Evolutionary conservation across 2,113 vertebrate species (phyloP).

Genomic region (Oxygymnocypris stewartii): DNA sequence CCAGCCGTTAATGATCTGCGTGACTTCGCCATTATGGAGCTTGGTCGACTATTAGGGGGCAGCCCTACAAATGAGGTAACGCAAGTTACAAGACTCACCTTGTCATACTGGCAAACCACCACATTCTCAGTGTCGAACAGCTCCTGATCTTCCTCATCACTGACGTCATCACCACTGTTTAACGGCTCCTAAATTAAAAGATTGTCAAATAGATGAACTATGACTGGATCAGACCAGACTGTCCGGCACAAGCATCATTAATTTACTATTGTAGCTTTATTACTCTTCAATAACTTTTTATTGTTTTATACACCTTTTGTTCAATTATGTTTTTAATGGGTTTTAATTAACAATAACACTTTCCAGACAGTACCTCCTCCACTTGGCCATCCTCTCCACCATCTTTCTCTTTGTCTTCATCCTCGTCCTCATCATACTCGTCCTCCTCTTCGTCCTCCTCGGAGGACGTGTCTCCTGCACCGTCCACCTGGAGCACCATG

Average conservation of each 20-base stretch:
- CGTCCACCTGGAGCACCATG: conserved; percentile 94
- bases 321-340: no score
- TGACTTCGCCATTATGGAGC: no score
- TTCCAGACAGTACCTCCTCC: conserved; percentile 82
- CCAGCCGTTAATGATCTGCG: no score
- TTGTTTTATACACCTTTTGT: no score
- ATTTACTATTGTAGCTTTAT: no score
- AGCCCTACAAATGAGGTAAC: neutral
- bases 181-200: conserved; percentile 85
- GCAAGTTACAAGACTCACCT: conserved; percentile 75
- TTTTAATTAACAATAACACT: neutral
- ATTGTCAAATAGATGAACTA: neutral
- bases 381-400: conserved; percentile 95
- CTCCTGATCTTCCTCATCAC: conserved; percentile 95
- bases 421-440: conserved; percentile 95
- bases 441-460: conserved; percentile 98
- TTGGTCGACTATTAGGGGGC: no score
- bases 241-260: neutral
- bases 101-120: conserved; percentile 98
- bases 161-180: conserved; percentile 96
- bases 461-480: conserved; percentile 92
- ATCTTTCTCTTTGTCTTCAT: conserved; percentile 97
- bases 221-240: neutral
- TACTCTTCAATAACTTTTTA: neutral
- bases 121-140: conserved; percentile 98